Conservation (phyloP, 1,140 invertebrate genomes). For the Mamestra configurata region DNA sequence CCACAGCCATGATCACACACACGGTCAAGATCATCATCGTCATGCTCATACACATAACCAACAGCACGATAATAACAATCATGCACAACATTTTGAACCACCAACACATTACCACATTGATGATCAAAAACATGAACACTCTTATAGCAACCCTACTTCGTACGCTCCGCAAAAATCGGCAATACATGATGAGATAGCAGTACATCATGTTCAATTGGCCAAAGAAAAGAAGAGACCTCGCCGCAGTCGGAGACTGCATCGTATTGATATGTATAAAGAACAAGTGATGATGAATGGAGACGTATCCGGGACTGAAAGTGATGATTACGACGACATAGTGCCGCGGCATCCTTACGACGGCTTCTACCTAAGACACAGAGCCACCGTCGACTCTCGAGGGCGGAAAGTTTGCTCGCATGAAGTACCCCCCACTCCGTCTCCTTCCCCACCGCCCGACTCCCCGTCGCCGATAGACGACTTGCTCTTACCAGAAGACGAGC, state of each 20-base stretch:
- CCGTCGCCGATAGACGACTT: conserved; percentile 29
- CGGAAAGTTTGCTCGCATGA: conserved; percentile 83
- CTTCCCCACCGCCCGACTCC: conserved; percentile 66
- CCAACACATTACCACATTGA: not conserved
- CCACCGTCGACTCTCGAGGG: conserved; percentile 78
- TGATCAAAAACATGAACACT: conserved; percentile 37
- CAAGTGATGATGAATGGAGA: conserved; percentile 67
- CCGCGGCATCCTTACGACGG: conserved; percentile 86
- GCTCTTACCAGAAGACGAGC: conserved; percentile 44
- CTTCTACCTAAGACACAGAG: conserved; percentile 83
- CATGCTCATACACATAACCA: conserved; percentile 22
- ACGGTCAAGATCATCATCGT: conserved; percentile 33
- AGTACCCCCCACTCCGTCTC: conserved; percentile 72
- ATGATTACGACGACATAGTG: conserved; percentile 76
- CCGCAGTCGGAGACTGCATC: conserved; percentile 26
- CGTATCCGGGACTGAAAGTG: conserved; percentile 66
- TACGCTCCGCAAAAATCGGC: not conserved
- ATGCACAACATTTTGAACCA: conserved; percentile 39
- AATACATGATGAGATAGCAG: conserved; percentile 48
- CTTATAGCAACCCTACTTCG: not conserved
- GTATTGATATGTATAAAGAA: conserved; percentile 37
- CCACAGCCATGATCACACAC: not conserved
- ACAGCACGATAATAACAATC: conserved; percentile 47
- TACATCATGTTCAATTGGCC: conserved; percentile 67
- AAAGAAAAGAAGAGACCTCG: conserved; percentile 58